These are phyloP conservation scores for Hydropsyche betteni DNA, from an alignment of 2,888 invertebrate species.

Conservation along the genomic window DNA sequence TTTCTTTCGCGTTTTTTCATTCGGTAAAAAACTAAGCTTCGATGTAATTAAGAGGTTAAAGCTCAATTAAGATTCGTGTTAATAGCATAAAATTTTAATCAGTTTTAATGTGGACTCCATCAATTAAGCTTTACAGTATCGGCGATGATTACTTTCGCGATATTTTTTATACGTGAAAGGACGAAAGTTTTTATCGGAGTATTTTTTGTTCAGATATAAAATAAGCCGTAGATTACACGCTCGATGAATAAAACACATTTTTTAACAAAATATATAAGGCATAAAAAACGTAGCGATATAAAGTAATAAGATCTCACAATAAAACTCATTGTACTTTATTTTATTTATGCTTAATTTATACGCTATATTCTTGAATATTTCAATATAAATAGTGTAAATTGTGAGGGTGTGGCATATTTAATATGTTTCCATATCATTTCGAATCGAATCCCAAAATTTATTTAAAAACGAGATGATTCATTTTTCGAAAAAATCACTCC, in stretches of 20 bases:
- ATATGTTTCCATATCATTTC: too few relatives aligned
- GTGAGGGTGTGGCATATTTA: neutral
- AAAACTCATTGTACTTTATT: slow-evolving; percentile 22
- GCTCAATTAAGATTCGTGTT: slow-evolving; percentile 31
- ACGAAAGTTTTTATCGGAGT: neutral
- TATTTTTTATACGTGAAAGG: neutral
- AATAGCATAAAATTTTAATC: slow-evolving; percentile 25
- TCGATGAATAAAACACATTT: neutral
- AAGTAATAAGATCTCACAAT: slow-evolving; percentile 9
- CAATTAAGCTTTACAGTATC: slow-evolving; percentile 1
- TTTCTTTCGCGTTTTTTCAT: slow-evolving; percentile 12
- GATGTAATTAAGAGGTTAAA: slow-evolving; percentile 30
- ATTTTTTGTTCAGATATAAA: too few relatives aligned
- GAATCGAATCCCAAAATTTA: too few relatives aligned
- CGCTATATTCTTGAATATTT: neutral
- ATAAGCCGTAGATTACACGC: too few relatives aligned
- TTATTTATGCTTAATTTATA: slow-evolving; percentile 27
- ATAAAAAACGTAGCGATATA: slow-evolving; percentile 14
- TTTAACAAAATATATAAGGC: neutral
- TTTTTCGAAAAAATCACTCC: too few relatives aligned
- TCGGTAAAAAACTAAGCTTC: slow-evolving; percentile 24
- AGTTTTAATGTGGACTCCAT: slow-evolving; percentile 2
- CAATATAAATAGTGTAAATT: slow-evolving; percentile 22
- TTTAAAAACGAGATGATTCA: too few relatives aligned
- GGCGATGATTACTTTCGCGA: neutral